phyloP scores from a whole-genome alignment of 2,888 invertebrate genomes.

The Exocentrus adspersus region DNA sequence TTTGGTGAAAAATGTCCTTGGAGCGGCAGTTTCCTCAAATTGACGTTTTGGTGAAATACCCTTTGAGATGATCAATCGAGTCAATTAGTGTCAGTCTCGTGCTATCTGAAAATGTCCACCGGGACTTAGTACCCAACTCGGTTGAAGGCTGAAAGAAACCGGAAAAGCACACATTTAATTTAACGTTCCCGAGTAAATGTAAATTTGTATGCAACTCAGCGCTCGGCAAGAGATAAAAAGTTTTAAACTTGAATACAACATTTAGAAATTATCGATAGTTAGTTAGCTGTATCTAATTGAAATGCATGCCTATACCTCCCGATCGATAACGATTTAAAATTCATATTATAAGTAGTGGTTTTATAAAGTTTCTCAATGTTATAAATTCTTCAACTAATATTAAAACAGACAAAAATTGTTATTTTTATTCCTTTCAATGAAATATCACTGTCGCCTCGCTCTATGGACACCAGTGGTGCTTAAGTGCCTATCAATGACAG shows the following conservation, averaged over 20 bases:
- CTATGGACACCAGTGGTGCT: background rate
- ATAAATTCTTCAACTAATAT: background rate
- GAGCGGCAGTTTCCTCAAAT: constrained; percentile 35
- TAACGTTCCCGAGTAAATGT: background rate
- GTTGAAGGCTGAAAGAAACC: constrained; percentile 10
- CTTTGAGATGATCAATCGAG: constrained; percentile 30
- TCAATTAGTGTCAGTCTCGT: constrained; percentile 50
- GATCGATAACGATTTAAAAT: background rate
- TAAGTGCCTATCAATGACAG: constrained; percentile 24
- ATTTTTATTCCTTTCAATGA: constrained; percentile 5
- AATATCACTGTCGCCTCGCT: constrained; percentile 3
- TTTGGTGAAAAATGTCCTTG: too few species aligned
- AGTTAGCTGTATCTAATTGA: constrained; percentile 4
- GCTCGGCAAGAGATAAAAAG: constrained; percentile 7
- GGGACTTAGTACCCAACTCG: constrained; percentile 32
- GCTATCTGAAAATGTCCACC: constrained; percentile 33
- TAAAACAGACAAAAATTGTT: constrained; percentile 7
- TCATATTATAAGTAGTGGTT: background rate
- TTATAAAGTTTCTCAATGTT: constrained; percentile 7
- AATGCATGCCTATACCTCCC: constrained; percentile 10
- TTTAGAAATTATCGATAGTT: constrained; percentile 14
- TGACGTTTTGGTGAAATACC: constrained; percentile 33
- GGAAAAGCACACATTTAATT: constrained; percentile 4
- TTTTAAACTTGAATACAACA: constrained; percentile 17
- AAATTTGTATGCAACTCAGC: constrained; percentile 6